A percentile compares a stretch with the other conserved stretches of the same genome.
These are phyloP conservation scores for Abramis brama DNA, from an alignment of 2,113 vertebrate species.

Conservation along the genomic window DNA sequence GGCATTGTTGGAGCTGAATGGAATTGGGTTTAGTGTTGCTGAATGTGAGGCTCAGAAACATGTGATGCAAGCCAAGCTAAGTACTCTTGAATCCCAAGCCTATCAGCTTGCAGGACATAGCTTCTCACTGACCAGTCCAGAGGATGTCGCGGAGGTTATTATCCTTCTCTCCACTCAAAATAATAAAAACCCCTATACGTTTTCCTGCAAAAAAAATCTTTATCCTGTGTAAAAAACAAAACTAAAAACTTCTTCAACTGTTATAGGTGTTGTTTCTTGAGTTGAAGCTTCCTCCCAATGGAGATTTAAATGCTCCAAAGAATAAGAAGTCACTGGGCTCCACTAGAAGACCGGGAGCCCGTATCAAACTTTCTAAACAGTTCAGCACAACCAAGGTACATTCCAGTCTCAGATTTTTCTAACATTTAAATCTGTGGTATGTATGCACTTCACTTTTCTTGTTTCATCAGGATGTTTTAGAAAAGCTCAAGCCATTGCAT, in stretches of 20 bases:
- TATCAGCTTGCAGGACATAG: slow-evolving; percentile 89
- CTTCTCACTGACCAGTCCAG: slow-evolving; percentile 91
- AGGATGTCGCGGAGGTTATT: slow-evolving; percentile 94
- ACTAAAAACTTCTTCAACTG: not conserved
- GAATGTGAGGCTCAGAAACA: slow-evolving; percentile 92
- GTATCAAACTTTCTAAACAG: slow-evolving; percentile 79
- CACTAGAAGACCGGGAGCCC: slow-evolving; percentile 76
- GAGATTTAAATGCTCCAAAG: slow-evolving; percentile 77
- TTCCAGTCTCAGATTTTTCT: not conserved
- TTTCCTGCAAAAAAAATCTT: not conserved
- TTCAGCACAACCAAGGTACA: slow-evolving; percentile 94
- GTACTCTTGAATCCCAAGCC: slow-evolving; percentile 82
- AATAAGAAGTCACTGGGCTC: slow-evolving; percentile 92
- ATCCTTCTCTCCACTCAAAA: not conserved
- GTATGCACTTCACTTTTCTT: not conserved
- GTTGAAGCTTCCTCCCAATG: slow-evolving; percentile 90
- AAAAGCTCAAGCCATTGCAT: slow-evolving; percentile 88
- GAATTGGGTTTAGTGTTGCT: slow-evolving; percentile 89
- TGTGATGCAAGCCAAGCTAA: slow-evolving; percentile 91
- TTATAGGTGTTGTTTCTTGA: slow-evolving; percentile 90
- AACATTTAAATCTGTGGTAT: not conserved
- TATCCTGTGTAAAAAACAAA: not conserved
- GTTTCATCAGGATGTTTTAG: slow-evolving; percentile 85
- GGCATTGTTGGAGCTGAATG: slow-evolving; percentile 92
- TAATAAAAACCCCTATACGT: not conserved